Conservation (phyloP, 1,140 invertebrate genomes). For the Plutomurus gul region DNA sequence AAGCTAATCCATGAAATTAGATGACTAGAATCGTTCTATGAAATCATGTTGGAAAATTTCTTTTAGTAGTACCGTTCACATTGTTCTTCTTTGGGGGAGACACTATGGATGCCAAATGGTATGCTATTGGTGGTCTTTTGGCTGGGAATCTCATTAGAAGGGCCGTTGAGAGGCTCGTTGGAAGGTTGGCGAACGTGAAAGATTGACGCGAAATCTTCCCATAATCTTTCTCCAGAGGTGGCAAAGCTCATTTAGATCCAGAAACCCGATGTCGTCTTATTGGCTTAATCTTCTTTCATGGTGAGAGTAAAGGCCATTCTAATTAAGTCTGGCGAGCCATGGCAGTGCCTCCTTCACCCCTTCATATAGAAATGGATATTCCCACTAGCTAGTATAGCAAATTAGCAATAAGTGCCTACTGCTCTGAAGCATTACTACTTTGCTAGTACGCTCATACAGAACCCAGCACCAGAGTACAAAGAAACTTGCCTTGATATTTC, state of each 20-base stretch:
- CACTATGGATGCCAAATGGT: neutral
- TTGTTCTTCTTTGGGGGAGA: neutral
- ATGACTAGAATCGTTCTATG: too few relatives aligned
- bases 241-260: slow-evolving; percentile 28
- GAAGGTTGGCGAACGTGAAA: neutral
- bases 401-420: too few relatives aligned
- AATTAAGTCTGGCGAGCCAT: slow-evolving; percentile 44
- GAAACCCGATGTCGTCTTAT: slow-evolving; percentile 23
- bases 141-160: slow-evolving; percentile 18
- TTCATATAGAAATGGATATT: neutral
- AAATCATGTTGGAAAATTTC: neutral
- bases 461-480: too few relatives aligned
- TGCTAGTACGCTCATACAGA: too few relatives aligned
- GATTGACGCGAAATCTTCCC: slow-evolving; percentile 41
- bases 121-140: neutral
- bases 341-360: neutral
- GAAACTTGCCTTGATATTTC: neutral
- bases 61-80: neutral
- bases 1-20: too few relatives aligned
- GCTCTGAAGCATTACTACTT: too few relatives aligned
- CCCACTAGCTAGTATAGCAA: too few relatives aligned
- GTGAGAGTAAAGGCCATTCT: slow-evolving; percentile 39
- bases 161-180: neutral
- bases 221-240: slow-evolving; percentile 41
- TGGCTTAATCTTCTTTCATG: slow-evolving; percentile 37